A percentile compares a stretch with the other conserved stretches of the same genome.
These are phyloP conservation scores for Bradypus variegatus DNA, from an alignment of 2,797 vertebrate species.

Conservation along the genomic window DNA sequence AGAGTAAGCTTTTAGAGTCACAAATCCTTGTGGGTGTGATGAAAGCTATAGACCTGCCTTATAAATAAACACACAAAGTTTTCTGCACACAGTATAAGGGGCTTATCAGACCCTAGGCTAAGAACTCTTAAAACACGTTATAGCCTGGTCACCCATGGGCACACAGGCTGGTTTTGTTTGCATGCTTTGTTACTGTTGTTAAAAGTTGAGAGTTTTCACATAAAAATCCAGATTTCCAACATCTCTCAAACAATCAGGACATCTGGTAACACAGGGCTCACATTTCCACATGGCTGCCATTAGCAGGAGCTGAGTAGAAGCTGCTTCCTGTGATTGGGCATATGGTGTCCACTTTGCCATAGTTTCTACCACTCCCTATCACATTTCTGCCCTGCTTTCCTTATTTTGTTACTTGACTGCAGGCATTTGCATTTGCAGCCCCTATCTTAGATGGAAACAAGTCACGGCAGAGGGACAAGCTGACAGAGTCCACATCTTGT, in stretches of 20 bases:
- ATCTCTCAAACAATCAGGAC: not conserved
- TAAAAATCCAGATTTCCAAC: slow-evolving; percentile 18
- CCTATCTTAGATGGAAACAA: slow-evolving; percentile 23
- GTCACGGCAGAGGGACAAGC: slow-evolving; percentile 24
- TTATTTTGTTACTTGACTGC: not conserved
- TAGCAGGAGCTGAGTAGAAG: slow-evolving; percentile 6
- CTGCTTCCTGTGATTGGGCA: not conserved
- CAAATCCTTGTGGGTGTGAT: not conserved
- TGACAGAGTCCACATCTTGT: slow-evolving; percentile 4
- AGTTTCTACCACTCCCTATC: not conserved
- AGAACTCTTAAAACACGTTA: slow-evolving; percentile 16
- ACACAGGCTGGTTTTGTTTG: slow-evolving; percentile 12
- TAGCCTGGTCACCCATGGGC: not conserved
- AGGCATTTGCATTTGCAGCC: not conserved
- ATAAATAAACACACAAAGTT: not conserved
- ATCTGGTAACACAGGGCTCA: not conserved
- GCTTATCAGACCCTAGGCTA: not conserved
- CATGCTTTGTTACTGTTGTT: not conserved
- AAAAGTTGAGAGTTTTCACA: slow-evolving; percentile 39
- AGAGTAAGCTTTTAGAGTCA: not conserved
- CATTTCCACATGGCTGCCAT: not conserved
- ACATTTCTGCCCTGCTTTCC: slow-evolving; percentile 3
- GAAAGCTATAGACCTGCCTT: not conserved
- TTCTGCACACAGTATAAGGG: not conserved
- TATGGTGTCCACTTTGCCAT: not conserved